Evolutionary conservation across 2,888 invertebrate genomes (phyloP), one percentile per base, ranked within the genome.

Genomic region (Bimastos eiseni): DNA sequence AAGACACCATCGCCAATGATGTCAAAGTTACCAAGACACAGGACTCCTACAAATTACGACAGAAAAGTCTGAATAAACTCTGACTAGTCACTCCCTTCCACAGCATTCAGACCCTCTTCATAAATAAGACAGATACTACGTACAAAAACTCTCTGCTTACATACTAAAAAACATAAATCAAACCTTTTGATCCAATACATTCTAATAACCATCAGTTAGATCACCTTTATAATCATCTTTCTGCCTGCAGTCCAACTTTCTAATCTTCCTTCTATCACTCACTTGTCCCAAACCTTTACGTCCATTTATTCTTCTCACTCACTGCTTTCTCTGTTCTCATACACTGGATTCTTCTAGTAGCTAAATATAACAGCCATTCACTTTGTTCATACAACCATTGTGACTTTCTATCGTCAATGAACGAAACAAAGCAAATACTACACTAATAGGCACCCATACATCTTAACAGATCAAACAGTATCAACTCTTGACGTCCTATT

Each of bases 1-100:
- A 96, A 96, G 91, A 97, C 96, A 37, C 97, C 97, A 94, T 97
- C 97, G 34, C 96, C 96, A 89, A 96, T 96, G 92, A 97, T 95
- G 94, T 97, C 97, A 93, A 96, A 97, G 92, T 96, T 97, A 93
- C 97, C 96, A 88, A 97, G 95, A 92, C 94, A 94, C 90, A 94
- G 90, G 8, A 95, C 93, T 83, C 94, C 94, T 93, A 91, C 24
- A 86, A 19, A 83, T n/a, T 37, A 86, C 5, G 86, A 34, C 86
- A 86, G 36, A 86, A 34, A 33, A 86, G 37, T 70, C 70, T n/a
- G 8, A 70, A 30, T 8, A n/a, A 30, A n/a, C 11, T 8, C 0
- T 30, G 11, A 11, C 4, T 70, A n/a, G 30, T 5, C 70, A n/a
- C 70, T 70, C 30, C 30, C 17, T n/a, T n/a, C n/a, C 70, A 70